Evolutionary conservation across 2,888 invertebrate genomes (phyloP).

Genomic region (Chymomyza fuscimana): DNA sequence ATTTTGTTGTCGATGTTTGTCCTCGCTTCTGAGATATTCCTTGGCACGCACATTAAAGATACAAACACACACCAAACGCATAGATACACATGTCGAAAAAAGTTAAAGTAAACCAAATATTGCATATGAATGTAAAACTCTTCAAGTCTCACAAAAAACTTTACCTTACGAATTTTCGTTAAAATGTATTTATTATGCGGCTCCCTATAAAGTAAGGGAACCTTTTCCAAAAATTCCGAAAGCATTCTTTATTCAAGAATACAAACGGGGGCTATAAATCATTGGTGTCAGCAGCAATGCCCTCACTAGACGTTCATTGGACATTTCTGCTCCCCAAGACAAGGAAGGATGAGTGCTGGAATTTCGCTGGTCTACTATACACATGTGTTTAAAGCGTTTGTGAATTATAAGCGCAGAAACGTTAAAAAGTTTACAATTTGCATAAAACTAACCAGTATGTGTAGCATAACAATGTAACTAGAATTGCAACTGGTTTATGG

Average conservation of each 20-base stretch:
- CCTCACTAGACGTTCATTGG: constrained; percentile 92
- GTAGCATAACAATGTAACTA: not conserved
- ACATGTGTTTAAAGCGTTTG: constrained; percentile 45
- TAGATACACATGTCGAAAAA: constrained; percentile 17
- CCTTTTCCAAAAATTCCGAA: constrained; percentile 89
- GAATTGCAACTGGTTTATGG: not conserved
- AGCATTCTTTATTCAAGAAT: constrained; percentile 73
- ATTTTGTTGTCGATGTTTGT: constrained; percentile 17
- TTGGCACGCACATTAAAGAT: constrained; percentile 27
- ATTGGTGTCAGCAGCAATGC: constrained; percentile 90
- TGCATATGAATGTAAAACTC: not conserved
- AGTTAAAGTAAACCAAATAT: not conserved
- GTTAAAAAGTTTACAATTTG: not conserved
- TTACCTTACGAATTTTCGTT: not conserved
- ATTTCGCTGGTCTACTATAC: constrained; percentile 24
- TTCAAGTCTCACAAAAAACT: not conserved
- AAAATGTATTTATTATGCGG: constrained; percentile 52
- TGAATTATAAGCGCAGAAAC: constrained; percentile 52
- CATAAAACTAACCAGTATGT: not conserved
- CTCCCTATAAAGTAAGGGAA: constrained; percentile 85
- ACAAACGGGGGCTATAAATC: constrained; percentile 67
- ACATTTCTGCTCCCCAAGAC: constrained; percentile 93
- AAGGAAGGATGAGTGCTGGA: constrained; percentile 82
- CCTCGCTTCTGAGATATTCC: not conserved
- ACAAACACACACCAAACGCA: not conserved